Percentiles rank a stretch among this genome's conserved stretches.
Conservation (phyloP, 2,797 vertebrate genomes). For the Myotis daubentonii region DNA sequence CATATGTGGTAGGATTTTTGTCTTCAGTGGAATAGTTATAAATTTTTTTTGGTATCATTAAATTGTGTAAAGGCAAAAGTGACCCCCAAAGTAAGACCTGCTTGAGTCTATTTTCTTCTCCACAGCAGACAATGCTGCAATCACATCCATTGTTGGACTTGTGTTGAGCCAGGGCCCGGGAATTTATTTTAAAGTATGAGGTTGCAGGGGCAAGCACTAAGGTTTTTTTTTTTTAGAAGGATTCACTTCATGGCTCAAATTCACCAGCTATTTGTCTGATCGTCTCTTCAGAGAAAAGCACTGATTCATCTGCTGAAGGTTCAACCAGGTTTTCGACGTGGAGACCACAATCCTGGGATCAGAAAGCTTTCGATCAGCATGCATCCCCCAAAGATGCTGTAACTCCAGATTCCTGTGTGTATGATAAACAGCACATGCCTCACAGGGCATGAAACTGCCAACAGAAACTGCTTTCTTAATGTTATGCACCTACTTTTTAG, state of each 20-base stretch:
- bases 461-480: constrained; percentile 18
- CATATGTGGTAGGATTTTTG: background rate
- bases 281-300: constrained; percentile 76
- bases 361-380: constrained; percentile 78
- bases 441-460: constrained; percentile 26
- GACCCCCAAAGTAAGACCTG: too few species aligned
- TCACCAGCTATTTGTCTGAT: background rate
- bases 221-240: background rate
- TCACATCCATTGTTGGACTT: too few species aligned
- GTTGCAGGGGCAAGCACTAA: background rate
- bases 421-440: constrained; percentile 78
- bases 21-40: background rate
- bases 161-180: background rate
- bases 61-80: background rate
- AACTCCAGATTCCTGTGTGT: constrained; percentile 76
- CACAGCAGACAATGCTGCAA: fast-evolving
- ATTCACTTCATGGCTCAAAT: background rate
- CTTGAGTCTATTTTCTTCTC: background rate
- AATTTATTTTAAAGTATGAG: background rate
- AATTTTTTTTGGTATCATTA: background rate
- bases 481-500: constrained; percentile 17
- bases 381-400: constrained; percentile 74
- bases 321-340: constrained; percentile 81
- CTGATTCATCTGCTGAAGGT: constrained; percentile 78
- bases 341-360: constrained; percentile 77